Conservation (phyloP, 2,797 vertebrate genomes). For the Oophaga sylvatica region DNA sequence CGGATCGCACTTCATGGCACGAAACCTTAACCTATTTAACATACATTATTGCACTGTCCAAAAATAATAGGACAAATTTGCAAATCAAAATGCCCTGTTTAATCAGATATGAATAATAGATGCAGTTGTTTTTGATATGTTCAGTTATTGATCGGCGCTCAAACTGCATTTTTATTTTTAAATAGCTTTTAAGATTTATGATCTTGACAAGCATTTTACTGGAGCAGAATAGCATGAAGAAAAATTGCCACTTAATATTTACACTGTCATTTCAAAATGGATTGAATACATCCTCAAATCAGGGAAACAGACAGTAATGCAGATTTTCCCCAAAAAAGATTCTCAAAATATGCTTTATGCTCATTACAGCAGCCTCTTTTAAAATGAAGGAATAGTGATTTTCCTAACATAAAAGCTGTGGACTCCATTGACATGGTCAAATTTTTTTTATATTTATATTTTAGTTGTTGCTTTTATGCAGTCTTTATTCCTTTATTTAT, state of each 20-base stretch:
- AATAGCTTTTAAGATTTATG: slow-evolving; percentile 60
- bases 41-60: slow-evolving; percentile 43
- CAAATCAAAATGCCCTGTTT: slow-evolving; percentile 42
- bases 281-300: slow-evolving; percentile 42
- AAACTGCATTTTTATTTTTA: slow-evolving; percentile 56
- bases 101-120: slow-evolving; percentile 58
- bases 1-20: slow-evolving; percentile 23
- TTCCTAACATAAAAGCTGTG: too few species aligned
- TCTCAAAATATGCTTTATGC: not conserved
- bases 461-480: too few species aligned
- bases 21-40: slow-evolving; percentile 24
- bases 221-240: slow-evolving; percentile 49
- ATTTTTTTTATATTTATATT: too few species aligned
- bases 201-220: slow-evolving; percentile 55
- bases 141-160: slow-evolving; percentile 43
- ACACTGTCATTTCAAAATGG: slow-evolving; percentile 53
- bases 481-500: too few species aligned
- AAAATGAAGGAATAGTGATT: not conserved
- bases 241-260: slow-evolving; percentile 55
- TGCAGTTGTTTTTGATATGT: slow-evolving; percentile 44
- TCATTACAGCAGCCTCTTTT: not conserved
- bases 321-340: not conserved
- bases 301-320: slow-evolving; percentile 24
- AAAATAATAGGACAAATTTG: slow-evolving; percentile 52
- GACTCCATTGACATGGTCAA: too few species aligned